phyloP scores from a whole-genome alignment of 1,140 invertebrate species.

The Meteorus sp. region DNA sequence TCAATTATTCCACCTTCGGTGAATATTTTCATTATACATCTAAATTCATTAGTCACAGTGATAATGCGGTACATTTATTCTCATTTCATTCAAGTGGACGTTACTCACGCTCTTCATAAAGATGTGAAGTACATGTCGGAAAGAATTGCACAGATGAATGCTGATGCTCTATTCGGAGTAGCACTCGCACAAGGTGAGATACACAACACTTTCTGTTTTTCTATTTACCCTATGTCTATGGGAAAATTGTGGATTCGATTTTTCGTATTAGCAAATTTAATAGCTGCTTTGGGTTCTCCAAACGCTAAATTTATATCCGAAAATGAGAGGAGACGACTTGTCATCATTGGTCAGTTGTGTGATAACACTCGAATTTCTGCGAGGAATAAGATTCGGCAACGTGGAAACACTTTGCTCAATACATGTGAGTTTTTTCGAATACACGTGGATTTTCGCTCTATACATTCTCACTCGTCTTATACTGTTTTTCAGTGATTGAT shows the following conservation, averaged over 20 bases:
- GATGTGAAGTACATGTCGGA: slow-evolving; percentile 35
- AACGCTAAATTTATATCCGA: slow-evolving; percentile 15
- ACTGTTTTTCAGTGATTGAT: slow-evolving; percentile 15
- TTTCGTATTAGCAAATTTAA: slow-evolving; percentile 29
- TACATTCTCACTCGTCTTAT: not conserved
- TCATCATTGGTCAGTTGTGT: slow-evolving; percentile 10
- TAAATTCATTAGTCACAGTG: slow-evolving; percentile 12
- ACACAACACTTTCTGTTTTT: slow-evolving; percentile 14
- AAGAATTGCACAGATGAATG: slow-evolving; percentile 43
- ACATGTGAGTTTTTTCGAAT: not conserved
- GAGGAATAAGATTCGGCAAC: not conserved
- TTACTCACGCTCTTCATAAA: slow-evolving; percentile 28
- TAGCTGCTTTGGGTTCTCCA: slow-evolving; percentile 10
- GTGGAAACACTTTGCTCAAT: not conserved
- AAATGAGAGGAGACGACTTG: slow-evolving; percentile 1
- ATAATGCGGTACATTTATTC: no score
- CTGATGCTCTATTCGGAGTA: slow-evolving; percentile 41
- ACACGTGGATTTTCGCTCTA: not conserved
- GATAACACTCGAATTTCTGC: not conserved
- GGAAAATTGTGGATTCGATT: no score
- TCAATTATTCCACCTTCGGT: not conserved
- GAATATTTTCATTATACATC: not conserved
- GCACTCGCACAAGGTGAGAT: slow-evolving; percentile 49
- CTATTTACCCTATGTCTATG: not conserved
- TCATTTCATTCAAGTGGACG: no score